phyloP scores from a whole-genome alignment of 2,888 invertebrate species.

The Bombylius major region DNA sequence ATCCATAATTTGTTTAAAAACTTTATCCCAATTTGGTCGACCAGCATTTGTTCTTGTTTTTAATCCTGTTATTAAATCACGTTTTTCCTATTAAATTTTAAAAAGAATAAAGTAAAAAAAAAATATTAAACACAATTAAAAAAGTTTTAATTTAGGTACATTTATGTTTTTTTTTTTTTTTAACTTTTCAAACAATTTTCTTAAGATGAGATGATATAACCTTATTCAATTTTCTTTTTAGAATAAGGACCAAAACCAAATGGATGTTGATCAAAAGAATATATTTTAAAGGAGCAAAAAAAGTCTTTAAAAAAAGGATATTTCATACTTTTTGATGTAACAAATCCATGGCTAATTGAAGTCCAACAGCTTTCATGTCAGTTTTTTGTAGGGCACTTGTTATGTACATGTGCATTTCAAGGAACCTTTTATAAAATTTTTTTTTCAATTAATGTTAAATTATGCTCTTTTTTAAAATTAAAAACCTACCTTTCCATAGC shows the following conservation, averaged over 20 bases:
- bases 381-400: conserved; percentile 83
- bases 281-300: too few species aligned
- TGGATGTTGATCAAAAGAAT: too few species aligned
- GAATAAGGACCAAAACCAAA: too few species aligned
- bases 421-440: conserved; percentile 25
- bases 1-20: conserved; percentile 72
- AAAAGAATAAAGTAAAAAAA: conserved; percentile 19
- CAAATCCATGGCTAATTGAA: conserved; percentile 82
- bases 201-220: too few species aligned
- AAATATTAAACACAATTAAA: neutral
- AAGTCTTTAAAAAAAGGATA: neutral
- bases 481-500: conserved; percentile 60
- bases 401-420: conserved; percentile 97
- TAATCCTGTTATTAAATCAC: conserved; percentile 83
- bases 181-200: too few species aligned
- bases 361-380: conserved; percentile 88
- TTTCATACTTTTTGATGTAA: conserved; percentile 68
- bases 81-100: conserved; percentile 57
- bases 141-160: too few species aligned
- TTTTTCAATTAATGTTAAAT: too few species aligned
- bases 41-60: conserved; percentile 90
- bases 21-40: conserved; percentile 89
- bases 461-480: too few species aligned
- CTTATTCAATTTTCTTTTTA: too few species aligned
- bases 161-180: too few species aligned